A percentile compares a stretch with the other conserved stretches of the same genome.
These are phyloP conservation scores for Rhinogobio ventralis DNA, from an alignment of 2,797 vertebrate species.

Conservation along the genomic window DNA sequence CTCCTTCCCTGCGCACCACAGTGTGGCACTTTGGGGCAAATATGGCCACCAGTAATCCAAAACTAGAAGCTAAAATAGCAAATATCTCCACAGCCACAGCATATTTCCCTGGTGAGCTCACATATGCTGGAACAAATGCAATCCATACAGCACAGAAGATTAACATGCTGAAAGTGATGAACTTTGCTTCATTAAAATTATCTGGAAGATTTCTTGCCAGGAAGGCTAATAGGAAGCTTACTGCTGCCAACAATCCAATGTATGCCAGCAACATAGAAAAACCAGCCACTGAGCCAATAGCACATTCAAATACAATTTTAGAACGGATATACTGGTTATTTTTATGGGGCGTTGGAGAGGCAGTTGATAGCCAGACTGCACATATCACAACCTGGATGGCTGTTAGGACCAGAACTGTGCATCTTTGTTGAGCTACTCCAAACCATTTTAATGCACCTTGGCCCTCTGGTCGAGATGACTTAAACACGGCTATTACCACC, in stretches of 20 bases:
- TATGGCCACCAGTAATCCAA: too few species aligned
- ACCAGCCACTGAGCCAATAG: conserved; percentile 30
- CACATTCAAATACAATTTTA: neutral
- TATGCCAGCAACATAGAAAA: too few species aligned
- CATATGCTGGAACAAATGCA: too few species aligned
- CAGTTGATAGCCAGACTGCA: conserved; percentile 21
- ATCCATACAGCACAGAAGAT: neutral
- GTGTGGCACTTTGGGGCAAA: too few species aligned
- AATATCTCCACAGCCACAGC: too few species aligned
- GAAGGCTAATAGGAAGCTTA: too few species aligned
- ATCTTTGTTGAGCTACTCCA: conserved; percentile 43
- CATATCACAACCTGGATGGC: conserved; percentile 13
- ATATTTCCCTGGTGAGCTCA: too few species aligned
- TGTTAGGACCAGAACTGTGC: conserved; percentile 5
- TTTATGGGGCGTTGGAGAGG: conserved; percentile 39
- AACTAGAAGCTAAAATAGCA: too few species aligned
- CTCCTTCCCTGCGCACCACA: too few species aligned
- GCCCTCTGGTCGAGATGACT: conserved; percentile 42
- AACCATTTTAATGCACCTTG: conserved; percentile 38
- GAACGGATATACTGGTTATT: neutral
- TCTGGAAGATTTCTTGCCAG: too few species aligned
- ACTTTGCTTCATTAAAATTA: conserved; percentile 61
- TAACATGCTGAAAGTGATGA: conserved; percentile 58
- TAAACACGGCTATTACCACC: neutral
- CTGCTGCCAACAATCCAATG: too few species aligned